A percentile compares a stretch with the other conserved stretches of the same genome.
phyloP scores from a whole-genome alignment of 2,888 invertebrate genomes.

The Chymomyza procnemis region DNA sequence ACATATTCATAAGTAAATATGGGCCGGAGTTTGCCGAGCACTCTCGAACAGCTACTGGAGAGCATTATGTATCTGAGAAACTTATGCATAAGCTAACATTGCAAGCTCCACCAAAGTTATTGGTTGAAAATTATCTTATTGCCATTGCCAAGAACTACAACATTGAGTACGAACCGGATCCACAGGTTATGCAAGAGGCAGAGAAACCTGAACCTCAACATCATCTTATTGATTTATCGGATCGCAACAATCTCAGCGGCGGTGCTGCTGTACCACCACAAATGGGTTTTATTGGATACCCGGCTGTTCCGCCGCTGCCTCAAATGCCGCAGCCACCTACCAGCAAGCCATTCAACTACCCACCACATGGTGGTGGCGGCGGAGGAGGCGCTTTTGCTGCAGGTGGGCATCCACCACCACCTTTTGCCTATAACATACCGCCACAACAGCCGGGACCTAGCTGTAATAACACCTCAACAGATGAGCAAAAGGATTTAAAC shows the following conservation, averaged over 20 bases:
- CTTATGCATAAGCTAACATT: constrained; percentile 95
- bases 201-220: constrained; percentile 78
- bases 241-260: constrained; percentile 81
- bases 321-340: constrained; percentile 80
- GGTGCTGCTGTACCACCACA: constrained; percentile 82
- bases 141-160: constrained; percentile 98
- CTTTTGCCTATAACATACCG: constrained; percentile 81
- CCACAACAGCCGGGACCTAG: constrained; percentile 58
- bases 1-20: constrained; percentile 91
- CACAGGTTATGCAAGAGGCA: constrained; percentile 91
- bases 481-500: constrained; percentile 83
- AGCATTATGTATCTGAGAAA: constrained; percentile 92
- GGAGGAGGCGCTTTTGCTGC: constrained; percentile 74
- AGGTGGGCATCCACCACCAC: constrained; percentile 55
- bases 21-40: constrained; percentile 95
- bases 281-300: constrained; percentile 90
- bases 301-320: constrained; percentile 84
- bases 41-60: constrained; percentile 92
- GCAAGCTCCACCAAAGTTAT: constrained; percentile 95
- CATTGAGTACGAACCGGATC: constrained; percentile 96
- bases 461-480: constrained; percentile 62
- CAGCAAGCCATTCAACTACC: constrained; percentile 84
- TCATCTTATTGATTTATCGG: constrained; percentile 84
- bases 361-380: constrained; percentile 78
- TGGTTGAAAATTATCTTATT: constrained; percentile 94